Conservation (phyloP, 2,888 invertebrate genomes). For the Mythimna vitellina region DNA sequence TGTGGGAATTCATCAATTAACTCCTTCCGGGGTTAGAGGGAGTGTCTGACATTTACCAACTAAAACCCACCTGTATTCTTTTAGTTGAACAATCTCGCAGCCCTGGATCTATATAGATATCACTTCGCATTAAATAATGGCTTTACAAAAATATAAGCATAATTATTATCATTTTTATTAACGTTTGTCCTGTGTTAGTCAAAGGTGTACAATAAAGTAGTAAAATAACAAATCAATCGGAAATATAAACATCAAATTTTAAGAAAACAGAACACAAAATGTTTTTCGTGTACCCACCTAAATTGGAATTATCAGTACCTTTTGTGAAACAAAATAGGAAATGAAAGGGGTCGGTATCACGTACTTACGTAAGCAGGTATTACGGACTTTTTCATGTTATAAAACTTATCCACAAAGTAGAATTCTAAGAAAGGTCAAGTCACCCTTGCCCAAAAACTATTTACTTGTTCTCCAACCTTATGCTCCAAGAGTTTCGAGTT, state of each 20-base stretch:
- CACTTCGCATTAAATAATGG: neutral
- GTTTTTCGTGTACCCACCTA: constrained; percentile 12
- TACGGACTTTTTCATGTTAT: constrained; percentile 25
- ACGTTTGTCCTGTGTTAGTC: too few species aligned
- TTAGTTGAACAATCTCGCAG: too few species aligned
- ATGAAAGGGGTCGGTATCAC: constrained; percentile 47
- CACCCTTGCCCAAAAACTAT: constrained; percentile 25
- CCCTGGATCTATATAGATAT: neutral
- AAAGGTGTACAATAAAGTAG: too few species aligned
- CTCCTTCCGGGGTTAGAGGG: too few species aligned
- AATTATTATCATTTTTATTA: too few species aligned
- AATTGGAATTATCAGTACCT: constrained; percentile 40
- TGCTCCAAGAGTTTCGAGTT: neutral
- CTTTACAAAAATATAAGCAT: too few species aligned
- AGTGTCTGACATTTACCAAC: too few species aligned
- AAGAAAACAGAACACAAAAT: constrained; percentile 23
- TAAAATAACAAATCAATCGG: constrained; percentile 15
- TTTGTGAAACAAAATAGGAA: constrained; percentile 43
- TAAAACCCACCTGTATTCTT: too few species aligned
- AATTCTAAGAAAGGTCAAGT: constrained; percentile 29
- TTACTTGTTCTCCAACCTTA: constrained; percentile 11
- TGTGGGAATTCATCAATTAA: too few species aligned
- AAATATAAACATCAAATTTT: constrained; percentile 11
- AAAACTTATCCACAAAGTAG: constrained; percentile 35
- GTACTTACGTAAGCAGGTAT: constrained; percentile 33